Evolutionary conservation across 2,888 invertebrate species (phyloP).

Genomic region (Tenthredo scrophulariae): DNA sequence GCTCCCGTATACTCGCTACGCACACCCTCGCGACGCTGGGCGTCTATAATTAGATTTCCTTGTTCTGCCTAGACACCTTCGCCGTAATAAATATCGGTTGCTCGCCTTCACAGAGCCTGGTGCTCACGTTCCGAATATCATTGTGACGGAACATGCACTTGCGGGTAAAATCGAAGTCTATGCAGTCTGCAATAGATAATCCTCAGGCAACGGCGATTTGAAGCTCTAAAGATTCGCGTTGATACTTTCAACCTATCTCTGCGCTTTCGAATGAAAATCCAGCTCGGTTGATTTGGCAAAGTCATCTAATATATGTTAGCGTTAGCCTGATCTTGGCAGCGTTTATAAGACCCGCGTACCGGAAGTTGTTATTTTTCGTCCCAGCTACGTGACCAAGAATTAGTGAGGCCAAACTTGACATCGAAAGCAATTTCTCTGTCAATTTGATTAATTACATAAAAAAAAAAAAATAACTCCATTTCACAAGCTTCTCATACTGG

Average conservation of each 20-base stretch:
- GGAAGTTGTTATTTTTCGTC: conserved; percentile 44
- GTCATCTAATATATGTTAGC: not conserved
- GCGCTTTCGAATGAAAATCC: not conserved
- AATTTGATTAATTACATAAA: not conserved
- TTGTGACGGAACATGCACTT: not conserved
- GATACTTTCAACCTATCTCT: conserved; percentile 1
- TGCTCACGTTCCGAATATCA: not conserved
- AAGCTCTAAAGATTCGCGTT: not conserved
- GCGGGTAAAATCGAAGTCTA: not conserved
- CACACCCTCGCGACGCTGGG: conserved; percentile 53
- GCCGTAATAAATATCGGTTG: conserved; percentile 53
- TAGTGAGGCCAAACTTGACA: conserved; percentile 27
- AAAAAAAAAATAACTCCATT: not conserved
- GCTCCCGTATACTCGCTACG: conserved; percentile 53
- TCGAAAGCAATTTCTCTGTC: conserved; percentile 36
- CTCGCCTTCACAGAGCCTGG: conserved; percentile 14
- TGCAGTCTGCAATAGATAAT: not conserved
- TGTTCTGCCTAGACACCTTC: conserved; percentile 54
- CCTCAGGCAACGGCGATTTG: not conserved
- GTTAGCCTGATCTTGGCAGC: conserved; percentile 39
- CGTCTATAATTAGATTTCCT: conserved; percentile 72
- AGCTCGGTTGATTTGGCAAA: conserved; percentile 27
- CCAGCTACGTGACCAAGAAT: conserved; percentile 28
- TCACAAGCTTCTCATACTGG: not conserved
- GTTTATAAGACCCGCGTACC: conserved; percentile 37